Conservation (phyloP, 2,888 invertebrate genomes). For the Formica aserva region DNA sequence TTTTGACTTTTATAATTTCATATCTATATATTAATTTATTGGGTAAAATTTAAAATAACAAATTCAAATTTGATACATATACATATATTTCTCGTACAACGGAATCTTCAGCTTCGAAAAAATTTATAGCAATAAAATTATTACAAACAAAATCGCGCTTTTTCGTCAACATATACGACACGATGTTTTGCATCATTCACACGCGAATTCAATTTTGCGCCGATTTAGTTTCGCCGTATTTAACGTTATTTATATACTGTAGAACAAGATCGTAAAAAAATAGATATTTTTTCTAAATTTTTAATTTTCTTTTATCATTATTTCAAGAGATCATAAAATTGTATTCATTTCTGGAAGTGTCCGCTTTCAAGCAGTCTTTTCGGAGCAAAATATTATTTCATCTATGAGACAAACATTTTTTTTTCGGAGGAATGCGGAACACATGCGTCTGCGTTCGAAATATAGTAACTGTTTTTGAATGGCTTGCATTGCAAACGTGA, state of each 20-base stretch:
- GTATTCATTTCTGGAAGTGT: constrained; percentile 44
- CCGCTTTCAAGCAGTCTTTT: background rate
- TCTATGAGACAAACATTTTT: background rate
- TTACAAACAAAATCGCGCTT: background rate
- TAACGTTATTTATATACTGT: background rate
- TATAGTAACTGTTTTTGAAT: background rate
- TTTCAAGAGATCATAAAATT: constrained; percentile 41
- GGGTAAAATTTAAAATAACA: background rate
- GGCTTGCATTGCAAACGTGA: background rate
- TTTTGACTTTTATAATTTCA: background rate
- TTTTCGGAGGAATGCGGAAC: background rate
- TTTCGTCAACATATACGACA: background rate
- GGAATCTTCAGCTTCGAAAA: background rate
- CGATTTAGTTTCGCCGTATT: background rate
- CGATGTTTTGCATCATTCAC: background rate
- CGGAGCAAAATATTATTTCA: background rate
- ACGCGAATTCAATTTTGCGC: background rate
- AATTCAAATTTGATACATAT: background rate
- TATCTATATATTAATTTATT: background rate
- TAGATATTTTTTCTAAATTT: constrained; percentile 51
- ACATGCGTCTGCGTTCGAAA: background rate
- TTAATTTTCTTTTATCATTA: constrained; percentile 63
- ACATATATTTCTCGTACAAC: background rate
- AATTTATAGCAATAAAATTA: background rate
- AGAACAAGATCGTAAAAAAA: constrained; percentile 30